These are phyloP conservation scores for Colius striatus DNA, from an alignment of 2,113 vertebrate species.

Conservation along the genomic window DNA sequence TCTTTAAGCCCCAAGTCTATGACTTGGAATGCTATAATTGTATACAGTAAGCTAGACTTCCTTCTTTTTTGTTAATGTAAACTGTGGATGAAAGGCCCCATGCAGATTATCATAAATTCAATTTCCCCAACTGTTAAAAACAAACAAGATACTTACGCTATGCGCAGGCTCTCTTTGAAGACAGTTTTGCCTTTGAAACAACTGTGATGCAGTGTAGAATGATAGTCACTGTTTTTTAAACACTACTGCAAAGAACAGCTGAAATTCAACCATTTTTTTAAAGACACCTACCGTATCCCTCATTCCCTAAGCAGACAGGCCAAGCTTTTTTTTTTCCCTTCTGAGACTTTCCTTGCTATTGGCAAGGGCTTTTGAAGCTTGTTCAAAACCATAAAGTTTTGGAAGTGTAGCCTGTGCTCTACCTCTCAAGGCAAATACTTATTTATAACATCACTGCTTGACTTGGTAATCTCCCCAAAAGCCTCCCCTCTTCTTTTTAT, in stretches of 20 bases:
- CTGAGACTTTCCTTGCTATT: background rate
- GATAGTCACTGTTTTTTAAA: background rate
- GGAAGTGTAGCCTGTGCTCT: background rate
- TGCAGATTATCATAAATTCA: background rate
- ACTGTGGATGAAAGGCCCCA: background rate
- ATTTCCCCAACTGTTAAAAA: background rate
- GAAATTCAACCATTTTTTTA: background rate
- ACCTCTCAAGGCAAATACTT: background rate
- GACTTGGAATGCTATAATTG: background rate
- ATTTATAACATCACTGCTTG: constrained; percentile 18
- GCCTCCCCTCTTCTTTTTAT: background rate
- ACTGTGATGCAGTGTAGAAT: background rate
- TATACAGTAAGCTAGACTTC: background rate
- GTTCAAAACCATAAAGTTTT: background rate
- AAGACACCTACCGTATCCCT: background rate
- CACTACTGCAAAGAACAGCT: background rate
- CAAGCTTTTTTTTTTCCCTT: background rate
- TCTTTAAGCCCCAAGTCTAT: background rate
- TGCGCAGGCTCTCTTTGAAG: background rate
- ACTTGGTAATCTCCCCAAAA: background rate
- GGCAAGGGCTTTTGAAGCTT: background rate
- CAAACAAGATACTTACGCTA: background rate
- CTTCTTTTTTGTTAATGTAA: background rate
- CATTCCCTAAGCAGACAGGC: background rate
- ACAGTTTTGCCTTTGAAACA: background rate